Evolutionary conservation across 2,888 invertebrate species (phyloP), one percentile per base, ranked within the genome.

Genomic region (Pecten maximus): DNA sequence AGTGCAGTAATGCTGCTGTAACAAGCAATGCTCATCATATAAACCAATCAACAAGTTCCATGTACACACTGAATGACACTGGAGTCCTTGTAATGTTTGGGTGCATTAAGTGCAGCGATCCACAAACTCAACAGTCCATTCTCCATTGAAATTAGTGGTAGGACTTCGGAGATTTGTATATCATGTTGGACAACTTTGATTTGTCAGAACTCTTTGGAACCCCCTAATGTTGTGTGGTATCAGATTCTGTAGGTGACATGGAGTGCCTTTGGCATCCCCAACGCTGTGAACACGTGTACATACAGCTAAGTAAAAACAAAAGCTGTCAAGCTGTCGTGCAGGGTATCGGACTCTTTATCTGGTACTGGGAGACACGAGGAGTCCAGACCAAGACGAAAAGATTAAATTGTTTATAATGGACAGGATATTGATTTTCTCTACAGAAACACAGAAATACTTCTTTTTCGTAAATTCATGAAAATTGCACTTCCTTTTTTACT

Each of bases 381-480:
- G 74, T 35, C 35, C 74, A 74, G 74, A 74, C 74, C 28, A 74
- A 35, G 74, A 35, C 35, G 74, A 74, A 74, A 10, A 74, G 74
- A 74, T 74, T 74, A 74, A 74, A 74, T 74, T 74, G 74, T 35
- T 74, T 74, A 35, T 74, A 74, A 74, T 74, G 74, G 74, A 74
- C 74, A 74, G 28, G 23, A 35, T 35, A 74, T 74, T 74, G 74
- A 74, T 74, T 74, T 54, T 54, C 54, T 74, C 74, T 74, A 12
- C 74, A 19, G 23, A 74, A 74, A 74, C 35, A 35, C 35, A 35
- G 54, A 54, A 54, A 54, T n/a, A 54, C 23, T 54, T 54, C 23
- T 54, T 44, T n/a, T 54, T 10, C 10, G 28, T 74, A 74, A 74
- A 74, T 74, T 28, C 15, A 35, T 74, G 28, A 28, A 74, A 74